These are phyloP conservation scores for Anorthoa munda DNA, from an alignment of 2,888 invertebrate species.

Conservation along the genomic window DNA sequence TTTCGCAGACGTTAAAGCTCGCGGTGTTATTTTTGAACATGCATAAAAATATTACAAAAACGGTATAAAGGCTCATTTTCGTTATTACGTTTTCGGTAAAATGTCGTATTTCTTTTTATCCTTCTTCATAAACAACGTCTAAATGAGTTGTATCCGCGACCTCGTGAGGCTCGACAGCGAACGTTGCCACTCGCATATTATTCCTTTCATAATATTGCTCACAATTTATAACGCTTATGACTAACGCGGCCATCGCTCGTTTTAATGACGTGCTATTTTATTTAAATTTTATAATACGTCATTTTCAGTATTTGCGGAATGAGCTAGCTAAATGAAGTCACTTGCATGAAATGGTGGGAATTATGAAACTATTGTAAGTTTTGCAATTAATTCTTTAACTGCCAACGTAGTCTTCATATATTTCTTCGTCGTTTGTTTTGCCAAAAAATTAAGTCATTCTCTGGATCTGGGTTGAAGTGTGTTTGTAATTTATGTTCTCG, in stretches of 20 bases:
- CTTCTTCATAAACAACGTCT: slow-evolving; percentile 72
- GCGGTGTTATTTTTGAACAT: slow-evolving; percentile 26
- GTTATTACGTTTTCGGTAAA: slow-evolving; percentile 67
- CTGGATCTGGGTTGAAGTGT: slow-evolving; percentile 21
- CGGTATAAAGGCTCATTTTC: slow-evolving; percentile 52
- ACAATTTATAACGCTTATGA: slow-evolving; percentile 74
- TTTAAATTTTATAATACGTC: slow-evolving; percentile 34
- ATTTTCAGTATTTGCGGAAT: slow-evolving; percentile 18
- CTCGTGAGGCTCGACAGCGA: slow-evolving; percentile 56
- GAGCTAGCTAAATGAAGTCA: slow-evolving; percentile 11
- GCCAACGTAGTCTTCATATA: not conserved
- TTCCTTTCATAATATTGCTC: slow-evolving; percentile 72
- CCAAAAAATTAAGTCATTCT: slow-evolving; percentile 17
- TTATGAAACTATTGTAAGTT: not conserved
- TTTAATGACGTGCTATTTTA: slow-evolving; percentile 71
- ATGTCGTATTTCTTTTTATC: slow-evolving; percentile 71
- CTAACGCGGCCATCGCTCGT: slow-evolving; percentile 68
- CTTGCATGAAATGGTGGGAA: slow-evolving; percentile 1
- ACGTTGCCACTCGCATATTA: slow-evolving; percentile 68
- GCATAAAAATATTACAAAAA: slow-evolving; percentile 30
- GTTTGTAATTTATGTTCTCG: slow-evolving; percentile 29
- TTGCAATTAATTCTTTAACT: not conserved
- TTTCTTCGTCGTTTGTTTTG: not conserved
- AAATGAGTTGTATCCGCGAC: slow-evolving; percentile 70
- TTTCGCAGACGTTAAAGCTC: slow-evolving; percentile 12